These are phyloP conservation scores for Macheiramphus alcinus DNA, from an alignment of 2,113 vertebrate genomes.

Conservation along the genomic window DNA sequence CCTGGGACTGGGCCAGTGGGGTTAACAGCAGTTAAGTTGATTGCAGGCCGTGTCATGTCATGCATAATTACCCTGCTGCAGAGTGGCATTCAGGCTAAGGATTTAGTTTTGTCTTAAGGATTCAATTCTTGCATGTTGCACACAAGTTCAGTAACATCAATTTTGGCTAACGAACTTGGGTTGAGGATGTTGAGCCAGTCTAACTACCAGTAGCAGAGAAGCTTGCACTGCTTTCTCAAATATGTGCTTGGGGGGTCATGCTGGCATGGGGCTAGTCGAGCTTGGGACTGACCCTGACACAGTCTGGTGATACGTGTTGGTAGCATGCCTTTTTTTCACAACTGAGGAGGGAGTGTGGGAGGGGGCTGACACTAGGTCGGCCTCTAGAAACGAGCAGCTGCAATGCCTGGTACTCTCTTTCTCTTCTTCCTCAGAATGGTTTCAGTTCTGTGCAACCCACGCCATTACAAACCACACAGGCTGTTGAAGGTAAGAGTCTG, in stretches of 20 bases:
- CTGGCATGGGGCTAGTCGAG: background rate
- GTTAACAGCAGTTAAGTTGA: background rate
- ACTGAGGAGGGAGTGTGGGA: background rate
- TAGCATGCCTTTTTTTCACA: background rate
- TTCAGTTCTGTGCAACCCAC: constrained; percentile 88
- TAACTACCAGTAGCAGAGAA: background rate
- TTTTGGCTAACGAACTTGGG: background rate
- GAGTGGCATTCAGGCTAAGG: background rate
- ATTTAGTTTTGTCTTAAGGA: background rate
- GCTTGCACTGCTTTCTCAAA: background rate
- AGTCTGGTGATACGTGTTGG: background rate
- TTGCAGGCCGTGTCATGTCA: background rate
- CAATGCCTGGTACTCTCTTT: background rate
- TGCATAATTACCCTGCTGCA: background rate
- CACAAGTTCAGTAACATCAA: background rate
- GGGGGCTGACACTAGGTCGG: background rate
- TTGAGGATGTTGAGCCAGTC: background rate
- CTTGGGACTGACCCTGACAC: background rate
- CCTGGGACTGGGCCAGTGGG: background rate
- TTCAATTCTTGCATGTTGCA: background rate
- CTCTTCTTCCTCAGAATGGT: constrained; percentile 81
- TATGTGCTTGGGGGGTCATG: accelerated
- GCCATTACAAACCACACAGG: constrained; percentile 85
- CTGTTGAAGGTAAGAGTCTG: constrained; percentile 84
- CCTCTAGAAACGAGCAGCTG: background rate